Evolutionary conservation across 2,113 vertebrate species (phyloP), one percentile per base, ranked within the genome.

Genomic region (Corythornis vintsioides): DNA sequence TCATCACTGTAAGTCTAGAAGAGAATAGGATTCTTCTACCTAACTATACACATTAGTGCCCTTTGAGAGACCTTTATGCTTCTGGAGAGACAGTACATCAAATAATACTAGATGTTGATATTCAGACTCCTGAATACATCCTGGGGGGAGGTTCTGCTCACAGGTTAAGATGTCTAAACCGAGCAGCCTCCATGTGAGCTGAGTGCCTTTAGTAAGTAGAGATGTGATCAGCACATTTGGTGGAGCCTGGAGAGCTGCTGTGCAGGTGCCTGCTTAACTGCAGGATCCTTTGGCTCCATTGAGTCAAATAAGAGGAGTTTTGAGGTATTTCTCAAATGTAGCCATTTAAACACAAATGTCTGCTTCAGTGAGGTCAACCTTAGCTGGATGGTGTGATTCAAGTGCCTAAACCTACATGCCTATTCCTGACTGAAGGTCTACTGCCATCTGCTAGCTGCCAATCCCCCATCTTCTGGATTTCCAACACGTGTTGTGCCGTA

Each of bases 331-430:
- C 84, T 89, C 45, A 18, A 13, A 33, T 13, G 1, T 20, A 93
- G 31, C 28, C 35, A 42, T 80, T 90, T 56, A 19, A 86, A 93
- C 43, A 38, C 56, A 15, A 70, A 72, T 3, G 14, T 63, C 70
- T 48, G 69, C 48, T 21, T 90, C 4, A 0, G 29, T 79, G 84
- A 92, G 82, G 55, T 89, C 89, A 95, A 0, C 29, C n/a, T 82
- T 93, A 91, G 66, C 78, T 76, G 71, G 16, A 3, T 75, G 63
- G 8, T 42, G 59, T 31, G 74, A 42, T 92, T 84, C 42, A 13
- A 29, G n/a, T 79, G 87, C 91, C 81, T 87, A 91, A 94, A 91
- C 59, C 70, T 59, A 76, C 84, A n/a, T 7, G 5, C 53, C 25
- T 53, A 0, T 70, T 89, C 59, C 81, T 92, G 38, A 38, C 55